Percentiles rank a stretch among this genome's conserved stretches.
These are phyloP conservation scores for Cnemophilus loriae DNA, from an alignment of 2,113 vertebrate genomes.

Conservation along the genomic window DNA sequence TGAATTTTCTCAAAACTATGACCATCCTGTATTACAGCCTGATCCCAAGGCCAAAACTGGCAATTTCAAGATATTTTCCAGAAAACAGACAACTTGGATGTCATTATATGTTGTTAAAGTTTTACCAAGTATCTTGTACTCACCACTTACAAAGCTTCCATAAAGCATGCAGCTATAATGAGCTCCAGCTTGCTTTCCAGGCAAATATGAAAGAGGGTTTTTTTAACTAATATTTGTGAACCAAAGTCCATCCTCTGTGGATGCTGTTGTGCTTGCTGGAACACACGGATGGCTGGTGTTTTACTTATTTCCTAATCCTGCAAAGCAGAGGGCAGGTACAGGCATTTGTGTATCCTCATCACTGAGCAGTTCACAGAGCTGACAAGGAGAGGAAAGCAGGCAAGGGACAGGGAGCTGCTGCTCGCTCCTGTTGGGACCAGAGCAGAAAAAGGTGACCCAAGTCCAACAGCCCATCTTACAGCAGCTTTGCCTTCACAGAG, in stretches of 20 bases:
- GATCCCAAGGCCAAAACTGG: not conserved
- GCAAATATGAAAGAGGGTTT: not conserved
- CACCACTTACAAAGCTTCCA: not conserved
- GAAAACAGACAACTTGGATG: not conserved
- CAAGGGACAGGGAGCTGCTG: not conserved
- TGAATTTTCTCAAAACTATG: slow-evolving; percentile 26
- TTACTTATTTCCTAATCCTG: not conserved
- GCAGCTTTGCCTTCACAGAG: not conserved
- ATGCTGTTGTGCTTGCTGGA: not conserved
- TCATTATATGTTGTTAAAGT: not conserved
- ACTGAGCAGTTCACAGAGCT: not conserved
- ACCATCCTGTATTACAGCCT: not conserved
- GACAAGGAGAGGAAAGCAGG: not conserved
- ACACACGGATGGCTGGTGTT: not conserved
- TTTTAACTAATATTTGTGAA: not conserved
- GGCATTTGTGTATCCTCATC: not conserved
- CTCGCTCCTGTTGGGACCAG: not conserved
- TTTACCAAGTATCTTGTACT: slow-evolving; percentile 2
- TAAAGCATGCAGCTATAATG: not conserved
- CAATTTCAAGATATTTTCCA: not conserved
- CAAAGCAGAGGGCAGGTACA: not conserved
- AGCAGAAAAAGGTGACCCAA: not conserved
- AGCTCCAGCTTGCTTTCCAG: not conserved
- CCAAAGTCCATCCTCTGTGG: not conserved
- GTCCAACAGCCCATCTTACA: not conserved